Conservation (phyloP, 2,888 invertebrate species). For the Nephrotoma flavescens region DNA sequence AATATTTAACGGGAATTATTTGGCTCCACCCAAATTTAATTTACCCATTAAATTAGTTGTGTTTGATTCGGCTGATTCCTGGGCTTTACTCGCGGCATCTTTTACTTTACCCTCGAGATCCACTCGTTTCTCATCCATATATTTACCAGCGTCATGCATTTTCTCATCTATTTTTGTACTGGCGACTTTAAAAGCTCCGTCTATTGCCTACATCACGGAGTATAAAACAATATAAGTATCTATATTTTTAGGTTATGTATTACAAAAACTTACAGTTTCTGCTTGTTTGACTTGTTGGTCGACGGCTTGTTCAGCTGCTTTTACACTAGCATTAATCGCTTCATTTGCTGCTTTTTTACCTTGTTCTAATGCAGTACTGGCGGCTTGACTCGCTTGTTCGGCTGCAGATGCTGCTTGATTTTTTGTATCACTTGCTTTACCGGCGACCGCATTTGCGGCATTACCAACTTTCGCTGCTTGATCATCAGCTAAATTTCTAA, state of each 20-base stretch:
- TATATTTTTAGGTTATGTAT: too few species aligned
- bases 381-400: conserved; percentile 26
- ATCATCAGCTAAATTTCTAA: conserved; percentile 19
- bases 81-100: conserved; percentile 24
- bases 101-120: conserved; percentile 19
- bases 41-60: conserved; percentile 29
- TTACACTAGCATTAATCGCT: conserved; percentile 34
- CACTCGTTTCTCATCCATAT: conserved; percentile 41
- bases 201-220: conserved; percentile 26
- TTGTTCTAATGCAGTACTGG: conserved; percentile 31
- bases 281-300: conserved; percentile 35
- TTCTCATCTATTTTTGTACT: conserved; percentile 43
- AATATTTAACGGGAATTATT: neutral
- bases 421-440: conserved; percentile 26
- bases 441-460: conserved; percentile 28
- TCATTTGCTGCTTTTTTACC: conserved; percentile 34
- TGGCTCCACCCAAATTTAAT: conserved; percentile 19
- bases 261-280: conserved; percentile 20
- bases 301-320: conserved; percentile 33
- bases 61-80: conserved; percentile 25
- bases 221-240: too few species aligned
- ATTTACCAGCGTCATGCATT: conserved; percentile 46
- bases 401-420: conserved; percentile 26
- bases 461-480: conserved; percentile 28
- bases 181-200: conserved; percentile 41